Conservation (phyloP, 2,113 vertebrate genomes). For the Gyps fulvus region DNA sequence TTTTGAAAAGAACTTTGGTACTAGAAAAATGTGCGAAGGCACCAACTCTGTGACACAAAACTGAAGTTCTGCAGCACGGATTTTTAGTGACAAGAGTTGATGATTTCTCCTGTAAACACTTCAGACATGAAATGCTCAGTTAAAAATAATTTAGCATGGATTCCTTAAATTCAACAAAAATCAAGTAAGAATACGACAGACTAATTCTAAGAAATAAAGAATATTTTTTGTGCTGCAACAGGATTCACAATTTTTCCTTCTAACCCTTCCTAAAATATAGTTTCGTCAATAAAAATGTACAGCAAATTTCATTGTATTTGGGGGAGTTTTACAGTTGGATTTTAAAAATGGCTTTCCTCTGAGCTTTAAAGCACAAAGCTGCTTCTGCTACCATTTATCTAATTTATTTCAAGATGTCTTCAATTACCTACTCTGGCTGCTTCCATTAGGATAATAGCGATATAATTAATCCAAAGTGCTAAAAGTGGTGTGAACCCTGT, state of each 20-base stretch:
- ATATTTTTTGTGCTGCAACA: not conserved
- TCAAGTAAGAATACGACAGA: not conserved
- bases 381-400: not conserved
- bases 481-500: not conserved
- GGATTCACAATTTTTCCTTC: not conserved
- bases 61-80: not conserved
- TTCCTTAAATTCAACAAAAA: not conserved
- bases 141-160: not conserved
- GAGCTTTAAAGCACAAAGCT: not conserved
- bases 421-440: not conserved
- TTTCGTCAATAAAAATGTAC: not conserved
- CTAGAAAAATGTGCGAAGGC: not conserved
- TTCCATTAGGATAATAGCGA: slow-evolving; percentile 18
- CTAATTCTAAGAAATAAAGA: not conserved
- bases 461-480: slow-evolving; percentile 19
- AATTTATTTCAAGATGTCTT: slow-evolving; percentile 42
- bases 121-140: not conserved
- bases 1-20: not conserved
- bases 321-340: not conserved
- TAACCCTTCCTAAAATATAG: not conserved
- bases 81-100: not conserved
- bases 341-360: not conserved
- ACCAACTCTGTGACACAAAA: not conserved
- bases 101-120: not conserved
- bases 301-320: not conserved